Base-by-base conservation (phyloP, 2,797 vertebrate species). In the Rhabdophis nuchalis region DNA sequence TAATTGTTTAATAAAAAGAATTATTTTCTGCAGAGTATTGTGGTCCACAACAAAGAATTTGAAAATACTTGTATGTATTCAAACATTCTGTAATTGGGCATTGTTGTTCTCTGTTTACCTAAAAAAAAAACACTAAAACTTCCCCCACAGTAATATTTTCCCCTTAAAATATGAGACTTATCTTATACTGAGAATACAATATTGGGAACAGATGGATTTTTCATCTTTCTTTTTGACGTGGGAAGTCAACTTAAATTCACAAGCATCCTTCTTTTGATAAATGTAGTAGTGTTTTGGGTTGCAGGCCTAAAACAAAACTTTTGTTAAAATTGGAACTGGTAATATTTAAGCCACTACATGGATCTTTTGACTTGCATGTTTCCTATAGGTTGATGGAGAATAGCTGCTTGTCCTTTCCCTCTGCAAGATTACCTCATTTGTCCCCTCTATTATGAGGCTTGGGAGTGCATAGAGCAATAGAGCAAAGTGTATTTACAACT, bases 1-100 rank as follows among this genome's bases (percentile, higher is more conserved):
- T 91, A 93, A 91, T 56, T 91, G 88, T 88, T 91, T 85, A 93
- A 91, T 85, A 56, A 46, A 50, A 72, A 61, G 32, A 57, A 9
- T 36, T 10, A 86, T 92, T 68, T 88, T 11, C 57, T 64, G 68
- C 20, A 2, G 46, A 25, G 29, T 64, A 54, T 54, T 87, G 77
- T 41, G 58, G 61, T 52, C 9, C 27, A 14, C 82, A 27, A 27
- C 18, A 90, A 72, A 50, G 18, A 56, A 90, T 36, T 14, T 88
- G 23, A 61, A 68, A 57, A 52, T 23, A 85, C 36, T 85, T 32
- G 12, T 36, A 13, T 61, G 27, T 14, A 11, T 29, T 88, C 57
- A 50, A 32, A 27, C 85, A 41, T 29, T 90, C 11, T 52, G 7
- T 53, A 32, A 77, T 90, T 87, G 32, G 41, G 36, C 4, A 20